Conservation (phyloP, 2,888 invertebrate species). For the Morinoia aosen region DNA sequence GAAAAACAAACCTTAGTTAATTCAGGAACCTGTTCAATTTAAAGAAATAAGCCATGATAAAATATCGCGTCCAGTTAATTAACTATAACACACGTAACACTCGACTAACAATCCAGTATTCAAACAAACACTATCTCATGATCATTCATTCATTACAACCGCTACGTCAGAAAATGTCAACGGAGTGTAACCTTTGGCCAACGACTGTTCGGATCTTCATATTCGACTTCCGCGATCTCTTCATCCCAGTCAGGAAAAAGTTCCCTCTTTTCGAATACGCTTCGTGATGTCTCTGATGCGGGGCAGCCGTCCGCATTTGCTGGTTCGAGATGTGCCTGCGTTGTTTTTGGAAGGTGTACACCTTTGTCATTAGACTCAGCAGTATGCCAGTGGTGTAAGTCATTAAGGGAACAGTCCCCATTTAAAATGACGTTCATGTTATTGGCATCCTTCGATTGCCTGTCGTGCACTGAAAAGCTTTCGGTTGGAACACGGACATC, state of each 20-base stretch:
- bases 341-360: not conserved
- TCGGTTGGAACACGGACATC: not conserved
- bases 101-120: not conserved
- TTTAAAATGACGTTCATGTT: not conserved
- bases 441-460: not conserved
- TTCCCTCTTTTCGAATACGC: not conserved
- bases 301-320: not conserved
- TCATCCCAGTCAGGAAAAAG: slow-evolving; percentile 2
- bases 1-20: not conserved
- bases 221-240: not conserved
- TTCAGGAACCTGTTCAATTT: not conserved
- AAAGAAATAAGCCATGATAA: not conserved
- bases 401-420: not conserved
- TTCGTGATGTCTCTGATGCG: not conserved
- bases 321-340: not conserved
- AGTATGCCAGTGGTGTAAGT: not conserved
- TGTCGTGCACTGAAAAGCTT: not conserved
- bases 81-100: not conserved
- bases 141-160: not conserved
- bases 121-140: not conserved
- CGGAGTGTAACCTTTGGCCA: not conserved
- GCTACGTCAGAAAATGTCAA: not conserved
- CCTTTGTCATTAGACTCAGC: not conserved
- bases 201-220: not conserved
- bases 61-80: not conserved